These are phyloP conservation scores for Bugulina stolonifera DNA, from an alignment of 2,888 invertebrate species.

Conservation along the genomic window DNA sequence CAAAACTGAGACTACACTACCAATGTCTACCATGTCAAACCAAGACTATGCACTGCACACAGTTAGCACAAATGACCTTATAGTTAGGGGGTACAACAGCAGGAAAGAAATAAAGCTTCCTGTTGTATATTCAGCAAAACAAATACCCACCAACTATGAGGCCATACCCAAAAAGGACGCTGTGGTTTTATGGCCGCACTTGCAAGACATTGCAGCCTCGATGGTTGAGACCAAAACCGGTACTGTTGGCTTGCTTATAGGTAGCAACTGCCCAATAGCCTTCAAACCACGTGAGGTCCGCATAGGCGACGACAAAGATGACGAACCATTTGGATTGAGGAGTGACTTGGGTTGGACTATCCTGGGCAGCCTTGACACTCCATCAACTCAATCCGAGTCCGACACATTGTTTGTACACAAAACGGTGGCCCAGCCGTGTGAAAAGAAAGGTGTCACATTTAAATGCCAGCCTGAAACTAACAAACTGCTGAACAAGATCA, in stretches of 20 bases:
- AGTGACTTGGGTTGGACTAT: slow-evolving; percentile 33
- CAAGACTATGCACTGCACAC: background rate
- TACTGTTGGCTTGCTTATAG: slow-evolving; percentile 32
- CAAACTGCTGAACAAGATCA: background rate
- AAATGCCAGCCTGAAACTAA: background rate
- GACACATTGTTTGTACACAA: background rate
- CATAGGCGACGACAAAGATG: slow-evolving; percentile 27
- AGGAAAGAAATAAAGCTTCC: background rate
- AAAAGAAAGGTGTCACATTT: background rate
- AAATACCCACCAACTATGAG: slow-evolving; percentile 31
- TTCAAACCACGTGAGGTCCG: slow-evolving; percentile 31
- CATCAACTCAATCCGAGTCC: background rate
- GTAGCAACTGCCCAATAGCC: slow-evolving; percentile 33
- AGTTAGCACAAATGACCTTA: background rate
- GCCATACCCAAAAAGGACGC: slow-evolving; percentile 32
- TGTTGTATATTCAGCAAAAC: background rate
- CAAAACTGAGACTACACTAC: slow-evolving; percentile 27
- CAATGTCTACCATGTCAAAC: slow-evolving; percentile 31
- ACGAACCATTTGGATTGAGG: slow-evolving; percentile 29
- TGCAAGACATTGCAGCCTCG: slow-evolving; percentile 29
- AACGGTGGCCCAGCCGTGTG: background rate
- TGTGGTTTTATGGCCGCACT: slow-evolving; percentile 31
- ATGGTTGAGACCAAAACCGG: slow-evolving; percentile 28
- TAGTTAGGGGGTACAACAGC: background rate
- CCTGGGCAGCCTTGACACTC: slow-evolving; percentile 27